A percentile compares a stretch with the other conserved stretches of the same genome.
Conservation (phyloP, 2,888 invertebrate genomes). For the Aphodius granarius region DNA sequence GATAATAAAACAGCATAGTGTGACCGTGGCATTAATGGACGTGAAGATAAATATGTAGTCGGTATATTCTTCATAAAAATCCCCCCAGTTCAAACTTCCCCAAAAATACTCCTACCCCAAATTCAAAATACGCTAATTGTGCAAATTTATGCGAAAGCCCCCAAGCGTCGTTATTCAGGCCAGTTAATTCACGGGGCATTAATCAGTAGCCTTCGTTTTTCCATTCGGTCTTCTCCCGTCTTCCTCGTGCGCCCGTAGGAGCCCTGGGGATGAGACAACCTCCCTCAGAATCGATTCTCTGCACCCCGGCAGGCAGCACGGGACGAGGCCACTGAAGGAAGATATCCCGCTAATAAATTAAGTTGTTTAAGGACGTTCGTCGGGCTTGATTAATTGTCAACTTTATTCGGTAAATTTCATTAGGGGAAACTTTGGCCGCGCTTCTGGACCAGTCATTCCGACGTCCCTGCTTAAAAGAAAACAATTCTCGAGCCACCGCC, state of each 20-base stretch:
- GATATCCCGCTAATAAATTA: conserved; percentile 17
- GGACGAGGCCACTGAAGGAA: background rate
- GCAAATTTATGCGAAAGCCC: conserved; percentile 9
- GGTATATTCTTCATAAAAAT: background rate
- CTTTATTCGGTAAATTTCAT: conserved; percentile 22
- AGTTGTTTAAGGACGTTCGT: conserved; percentile 18
- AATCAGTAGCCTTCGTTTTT: conserved; percentile 10
- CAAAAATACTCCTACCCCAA: background rate
- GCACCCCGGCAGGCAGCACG: background rate
- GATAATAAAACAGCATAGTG: too few species aligned
- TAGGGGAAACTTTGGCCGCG: conserved; percentile 5
- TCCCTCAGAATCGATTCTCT: background rate
- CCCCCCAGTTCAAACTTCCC: background rate
- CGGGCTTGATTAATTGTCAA: conserved; percentile 22
- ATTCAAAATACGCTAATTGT: background rate
- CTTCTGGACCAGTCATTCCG: background rate
- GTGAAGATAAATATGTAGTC: background rate
- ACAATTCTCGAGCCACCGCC: background rate
- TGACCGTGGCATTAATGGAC: too few species aligned
- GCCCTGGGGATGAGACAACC: too few species aligned
- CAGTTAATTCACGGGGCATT: conserved; percentile 12
- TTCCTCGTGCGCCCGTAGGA: background rate
- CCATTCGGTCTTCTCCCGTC: background rate
- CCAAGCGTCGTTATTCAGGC: conserved; percentile 4
- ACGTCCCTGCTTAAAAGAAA: background rate